phyloP scores from a whole-genome alignment of 2,888 invertebrate species.

The Pseudococcus jackbeardsleyi region DNA sequence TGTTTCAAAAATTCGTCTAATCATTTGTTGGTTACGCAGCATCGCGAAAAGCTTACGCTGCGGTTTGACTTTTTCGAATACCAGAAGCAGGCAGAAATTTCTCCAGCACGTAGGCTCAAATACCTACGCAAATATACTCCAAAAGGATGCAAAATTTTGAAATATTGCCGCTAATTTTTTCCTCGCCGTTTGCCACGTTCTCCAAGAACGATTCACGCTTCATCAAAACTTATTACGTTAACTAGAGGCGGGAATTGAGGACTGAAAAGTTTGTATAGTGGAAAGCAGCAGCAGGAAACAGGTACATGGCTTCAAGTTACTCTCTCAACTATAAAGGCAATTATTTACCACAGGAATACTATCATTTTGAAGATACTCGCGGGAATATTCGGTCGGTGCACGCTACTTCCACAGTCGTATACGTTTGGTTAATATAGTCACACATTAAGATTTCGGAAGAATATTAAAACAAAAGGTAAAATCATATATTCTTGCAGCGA shows the following conservation, averaged over 20 bases:
- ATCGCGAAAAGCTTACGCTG: no score
- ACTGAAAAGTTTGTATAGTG: conserved; percentile 19
- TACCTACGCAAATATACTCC: neutral
- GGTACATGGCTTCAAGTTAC: conserved; percentile 16
- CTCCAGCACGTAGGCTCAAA: neutral
- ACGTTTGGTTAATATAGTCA: conserved; percentile 31
- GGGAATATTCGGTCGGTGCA: conserved; percentile 44
- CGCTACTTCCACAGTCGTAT: conserved; percentile 7
- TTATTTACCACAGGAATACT: conserved; percentile 40
- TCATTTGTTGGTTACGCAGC: no score
- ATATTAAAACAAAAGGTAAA: conserved; percentile 37
- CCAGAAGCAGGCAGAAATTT: neutral
- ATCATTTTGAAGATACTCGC: conserved; percentile 52
- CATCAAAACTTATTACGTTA: conserved; percentile 49
- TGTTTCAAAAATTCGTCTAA: no score
- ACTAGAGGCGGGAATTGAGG: conserved; percentile 36
- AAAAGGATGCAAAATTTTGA: conserved; percentile 9
- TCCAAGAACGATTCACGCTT: conserved; percentile 10
- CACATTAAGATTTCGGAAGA: conserved; percentile 35
- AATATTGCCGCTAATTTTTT: conserved; percentile 3
- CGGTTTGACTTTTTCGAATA: no score
- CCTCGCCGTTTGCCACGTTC: conserved; percentile 1
- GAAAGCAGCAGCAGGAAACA: conserved; percentile 7
- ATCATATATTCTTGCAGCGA: neutral
- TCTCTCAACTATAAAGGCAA: conserved; percentile 42